Evolutionary conservation across 2,888 invertebrate genomes (phyloP), one percentile per base, ranked within the genome.

Genomic region (Ichneumoninae sp.): DNA sequence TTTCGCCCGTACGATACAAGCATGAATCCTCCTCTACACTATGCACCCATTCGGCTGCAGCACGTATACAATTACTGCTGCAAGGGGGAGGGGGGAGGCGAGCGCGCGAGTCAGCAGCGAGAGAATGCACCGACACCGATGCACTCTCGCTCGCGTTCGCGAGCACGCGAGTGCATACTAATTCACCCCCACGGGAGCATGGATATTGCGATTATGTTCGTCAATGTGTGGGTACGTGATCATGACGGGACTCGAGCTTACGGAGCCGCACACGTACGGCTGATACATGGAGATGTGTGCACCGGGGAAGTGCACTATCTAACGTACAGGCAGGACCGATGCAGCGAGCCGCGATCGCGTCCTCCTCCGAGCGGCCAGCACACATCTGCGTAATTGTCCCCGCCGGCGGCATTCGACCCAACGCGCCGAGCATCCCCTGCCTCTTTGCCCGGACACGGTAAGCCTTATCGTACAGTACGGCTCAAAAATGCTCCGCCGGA

Each of bases 301-400:
- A 83, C 77, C 71, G 82, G 86, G 54, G 76, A 76, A 66, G 66
- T 76, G 76, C 52, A 76, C 76, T 54, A 65, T 76, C 66, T 76
- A 26, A n/a, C 40, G 52, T 75, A 50, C 33, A 36, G 44, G 16
- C 44, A 44, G 47, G n/a, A 6, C 44, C 26, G 44, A 44, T 44
- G 62, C 62, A 19, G 62, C 54, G 70, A 50, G 54, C 57, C 44
- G 65, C 44, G 68, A 57, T 65, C 69, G 79, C 71, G 54, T 72
- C 74, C 72, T 72, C 71, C 84, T 66, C 75, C 26, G 80, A 72
- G 60, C 50, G 74, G 79, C 66, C 86, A 91, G 90, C 91, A 90
- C 92, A 91, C 93, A 93, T 93, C 93, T 93, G 93, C 93, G 93
- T 93, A 93, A 93, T 93, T 93, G 93, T 93, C 93, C 93, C 93